A percentile compares a stretch with the other conserved stretches of the same genome.
These are phyloP conservation scores for Diorhabda sublineata DNA, from an alignment of 1,140 invertebrate species.

Conservation along the genomic window DNA sequence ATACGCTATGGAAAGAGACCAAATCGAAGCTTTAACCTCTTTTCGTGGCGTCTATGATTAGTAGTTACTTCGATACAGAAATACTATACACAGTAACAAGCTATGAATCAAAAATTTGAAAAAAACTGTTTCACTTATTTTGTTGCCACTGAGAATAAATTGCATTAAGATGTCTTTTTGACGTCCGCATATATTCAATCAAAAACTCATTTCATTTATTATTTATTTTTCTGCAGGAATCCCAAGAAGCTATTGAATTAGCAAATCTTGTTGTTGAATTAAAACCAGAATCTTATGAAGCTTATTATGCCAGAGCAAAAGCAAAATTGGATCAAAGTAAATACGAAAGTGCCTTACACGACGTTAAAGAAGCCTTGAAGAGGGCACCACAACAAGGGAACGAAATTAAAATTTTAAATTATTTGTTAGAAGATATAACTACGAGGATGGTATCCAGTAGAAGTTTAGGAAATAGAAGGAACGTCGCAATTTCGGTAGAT, in stretches of 20 bases:
- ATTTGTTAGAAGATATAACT: slow-evolving; percentile 63
- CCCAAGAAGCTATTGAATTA: slow-evolving; percentile 77
- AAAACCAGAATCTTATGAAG: slow-evolving; percentile 85
- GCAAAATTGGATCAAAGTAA: slow-evolving; percentile 70
- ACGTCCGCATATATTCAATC: too few relatives aligned
- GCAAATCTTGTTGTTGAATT: slow-evolving; percentile 79
- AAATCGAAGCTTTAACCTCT: too few relatives aligned
- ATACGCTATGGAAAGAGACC: too few relatives aligned
- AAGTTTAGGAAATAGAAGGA: slow-evolving; percentile 43
- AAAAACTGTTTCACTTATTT: too few relatives aligned
- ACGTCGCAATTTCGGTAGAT: slow-evolving; percentile 45
- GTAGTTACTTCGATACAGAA: too few relatives aligned
- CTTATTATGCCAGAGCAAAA: slow-evolving; percentile 85
- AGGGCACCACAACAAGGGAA: slow-evolving; percentile 65
- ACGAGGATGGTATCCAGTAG: slow-evolving; percentile 40
- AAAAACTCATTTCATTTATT: not conserved
- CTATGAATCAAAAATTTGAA: too few relatives aligned
- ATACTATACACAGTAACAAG: too few relatives aligned
- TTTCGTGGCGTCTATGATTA: too few relatives aligned
- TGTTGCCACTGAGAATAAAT: too few relatives aligned
- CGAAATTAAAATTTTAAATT: slow-evolving; percentile 60
- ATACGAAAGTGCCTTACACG: slow-evolving; percentile 58
- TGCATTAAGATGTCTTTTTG: too few relatives aligned
- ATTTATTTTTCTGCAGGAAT: slow-evolving; percentile 58
- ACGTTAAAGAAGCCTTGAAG: slow-evolving; percentile 65